A percentile compares a stretch with the other conserved stretches of the same genome.
Conservation (phyloP, 2,113 vertebrate species). For the Pseudorasbora parva region DNA sequence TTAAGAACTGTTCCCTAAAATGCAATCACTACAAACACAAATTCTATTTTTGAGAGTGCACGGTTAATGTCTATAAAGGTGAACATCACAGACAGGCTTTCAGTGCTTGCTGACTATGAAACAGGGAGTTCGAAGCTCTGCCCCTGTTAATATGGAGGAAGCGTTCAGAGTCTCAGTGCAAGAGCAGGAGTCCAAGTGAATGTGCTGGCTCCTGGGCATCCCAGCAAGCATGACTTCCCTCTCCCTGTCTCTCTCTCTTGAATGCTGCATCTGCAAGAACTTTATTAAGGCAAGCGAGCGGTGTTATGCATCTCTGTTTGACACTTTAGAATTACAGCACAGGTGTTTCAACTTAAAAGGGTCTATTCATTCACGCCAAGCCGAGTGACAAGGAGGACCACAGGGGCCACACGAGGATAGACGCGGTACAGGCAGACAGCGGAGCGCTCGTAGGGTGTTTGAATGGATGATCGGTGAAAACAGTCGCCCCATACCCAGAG, state of each 20-base stretch:
- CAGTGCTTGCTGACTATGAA: neutral
- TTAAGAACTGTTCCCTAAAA: too few relatives aligned
- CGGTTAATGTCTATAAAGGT: neutral
- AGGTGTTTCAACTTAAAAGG: constrained; percentile 60
- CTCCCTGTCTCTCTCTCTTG: constrained; percentile 21
- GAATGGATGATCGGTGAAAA: constrained; percentile 83
- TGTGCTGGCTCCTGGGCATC: constrained; percentile 30
- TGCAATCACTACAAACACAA: too few relatives aligned
- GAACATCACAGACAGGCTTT: neutral
- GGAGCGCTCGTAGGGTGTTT: constrained; percentile 71
- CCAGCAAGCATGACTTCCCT: neutral
- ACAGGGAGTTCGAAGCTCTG: neutral
- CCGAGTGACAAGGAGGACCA: constrained; percentile 77
- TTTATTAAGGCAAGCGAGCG: constrained; percentile 58
- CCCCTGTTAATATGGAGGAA: constrained; percentile 31
- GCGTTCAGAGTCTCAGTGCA: neutral
- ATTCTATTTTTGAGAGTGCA: too few relatives aligned
- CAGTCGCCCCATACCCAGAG: constrained; percentile 82
- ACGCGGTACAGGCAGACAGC: constrained; percentile 57
- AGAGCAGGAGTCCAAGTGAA: constrained; percentile 9
- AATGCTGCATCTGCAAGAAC: constrained; percentile 51
- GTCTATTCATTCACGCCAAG: constrained; percentile 65
- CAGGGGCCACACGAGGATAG: constrained; percentile 69
- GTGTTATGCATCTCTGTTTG: constrained; percentile 59
- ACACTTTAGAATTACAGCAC: constrained; percentile 64